Conservation (phyloP, 2,888 invertebrate genomes). For the Invenusta paracnida region DNA sequence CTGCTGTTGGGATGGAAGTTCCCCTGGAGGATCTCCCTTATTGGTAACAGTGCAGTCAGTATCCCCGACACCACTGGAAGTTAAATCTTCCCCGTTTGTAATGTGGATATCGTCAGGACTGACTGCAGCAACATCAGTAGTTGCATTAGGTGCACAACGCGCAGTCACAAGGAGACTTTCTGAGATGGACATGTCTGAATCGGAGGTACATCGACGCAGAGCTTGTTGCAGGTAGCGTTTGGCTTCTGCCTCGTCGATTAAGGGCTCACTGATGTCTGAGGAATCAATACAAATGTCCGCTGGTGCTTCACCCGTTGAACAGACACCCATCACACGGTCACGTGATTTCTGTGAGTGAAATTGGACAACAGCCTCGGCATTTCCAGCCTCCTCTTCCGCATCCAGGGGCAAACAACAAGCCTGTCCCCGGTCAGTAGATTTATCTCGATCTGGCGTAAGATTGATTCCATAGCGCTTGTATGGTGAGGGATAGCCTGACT, state of each 20-base stretch:
- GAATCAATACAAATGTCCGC: background rate
- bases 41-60: no score
- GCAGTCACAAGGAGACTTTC: background rate
- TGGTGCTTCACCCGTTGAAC: background rate
- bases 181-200: background rate
- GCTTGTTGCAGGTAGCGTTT: background rate
- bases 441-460: no score
- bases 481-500: background rate
- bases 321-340: background rate
- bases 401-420: no score
- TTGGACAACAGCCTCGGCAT: background rate
- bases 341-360: background rate
- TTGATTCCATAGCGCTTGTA: background rate
- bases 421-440: no score
- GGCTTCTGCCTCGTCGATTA: background rate
- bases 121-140: no score
- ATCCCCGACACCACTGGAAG: no score
- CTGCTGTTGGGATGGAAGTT: no score
- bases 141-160: no score
- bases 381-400: background rate
- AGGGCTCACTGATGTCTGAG: background rate
- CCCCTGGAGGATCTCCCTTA: no score
- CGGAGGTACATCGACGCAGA: background rate
- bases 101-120: no score
- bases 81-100: no score